Conservation (phyloP, 2,888 invertebrate species). For the Athrips mouffetella region DNA sequence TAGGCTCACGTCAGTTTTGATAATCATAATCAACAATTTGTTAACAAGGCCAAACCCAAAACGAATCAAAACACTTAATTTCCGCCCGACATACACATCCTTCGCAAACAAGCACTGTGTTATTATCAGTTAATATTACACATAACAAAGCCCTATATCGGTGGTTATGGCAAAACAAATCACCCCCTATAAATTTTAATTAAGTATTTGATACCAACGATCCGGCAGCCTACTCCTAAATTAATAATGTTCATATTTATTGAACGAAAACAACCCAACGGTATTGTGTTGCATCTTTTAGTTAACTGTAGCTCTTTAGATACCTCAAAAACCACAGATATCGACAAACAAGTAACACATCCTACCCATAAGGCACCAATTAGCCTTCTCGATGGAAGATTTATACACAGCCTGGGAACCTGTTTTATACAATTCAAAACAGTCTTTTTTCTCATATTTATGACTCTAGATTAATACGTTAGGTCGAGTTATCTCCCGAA, state of each 20-base stretch:
- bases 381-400: constrained; percentile 1
- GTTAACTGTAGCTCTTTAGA: too few species aligned
- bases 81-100: constrained; percentile 32
- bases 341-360: background rate
- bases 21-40: too few species aligned
- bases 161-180: constrained; percentile 46
- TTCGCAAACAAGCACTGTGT: constrained; percentile 21
- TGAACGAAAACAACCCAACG: background rate
- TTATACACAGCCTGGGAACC: constrained; percentile 30
- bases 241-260: constrained; percentile 41
- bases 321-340: background rate
- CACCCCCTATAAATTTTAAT: constrained; percentile 64
- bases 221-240: constrained; percentile 39
- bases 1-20: too few species aligned
- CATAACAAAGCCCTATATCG: constrained; percentile 31
- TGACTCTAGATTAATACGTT: constrained; percentile 64
- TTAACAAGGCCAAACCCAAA: background rate
- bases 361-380: constrained; percentile 6
- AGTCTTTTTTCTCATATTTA: constrained; percentile 49
- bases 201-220: constrained; percentile 55
- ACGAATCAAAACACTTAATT: constrained; percentile 3
- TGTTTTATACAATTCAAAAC: constrained; percentile 30
- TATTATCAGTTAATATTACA: constrained; percentile 53
- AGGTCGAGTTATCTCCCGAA: constrained; percentile 47
- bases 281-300: too few species aligned